A percentile compares a stretch with the other conserved stretches of the same genome.
These are phyloP conservation scores for Apamea crenata DNA, from an alignment of 2,888 invertebrate species.

Conservation along the genomic window DNA sequence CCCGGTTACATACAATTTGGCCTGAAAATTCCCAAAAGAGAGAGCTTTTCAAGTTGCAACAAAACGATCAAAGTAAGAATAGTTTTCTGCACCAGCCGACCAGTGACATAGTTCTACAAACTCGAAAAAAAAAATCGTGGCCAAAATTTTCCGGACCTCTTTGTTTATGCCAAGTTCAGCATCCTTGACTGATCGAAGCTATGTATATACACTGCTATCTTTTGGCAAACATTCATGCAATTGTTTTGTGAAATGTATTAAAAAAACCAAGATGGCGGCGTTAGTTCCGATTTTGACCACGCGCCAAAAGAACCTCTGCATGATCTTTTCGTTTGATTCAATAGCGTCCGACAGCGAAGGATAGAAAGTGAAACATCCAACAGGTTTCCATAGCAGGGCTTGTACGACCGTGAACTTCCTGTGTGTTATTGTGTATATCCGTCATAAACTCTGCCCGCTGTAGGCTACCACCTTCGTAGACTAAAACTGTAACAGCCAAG, in stretches of 20 bases:
- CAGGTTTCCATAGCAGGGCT: constrained; percentile 71
- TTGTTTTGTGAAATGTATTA: neutral
- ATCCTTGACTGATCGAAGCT: neutral
- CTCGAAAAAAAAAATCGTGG: neutral
- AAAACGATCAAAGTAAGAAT: neutral
- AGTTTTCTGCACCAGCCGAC: neutral
- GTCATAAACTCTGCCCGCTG: constrained; percentile 63
- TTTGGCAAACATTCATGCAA: neutral
- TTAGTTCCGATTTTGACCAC: neutral
- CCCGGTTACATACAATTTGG: too few relatives aligned
- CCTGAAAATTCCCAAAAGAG: neutral
- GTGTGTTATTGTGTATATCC: constrained; percentile 72
- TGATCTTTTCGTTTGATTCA: constrained; percentile 25
- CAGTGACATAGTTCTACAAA: neutral
- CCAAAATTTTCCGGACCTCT: neutral
- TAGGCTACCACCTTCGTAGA: constrained; percentile 57
- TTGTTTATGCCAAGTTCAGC: neutral
- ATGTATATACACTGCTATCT: neutral
- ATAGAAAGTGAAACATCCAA: constrained; percentile 76
- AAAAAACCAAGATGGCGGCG: neutral
- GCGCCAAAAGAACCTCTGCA: neutral
- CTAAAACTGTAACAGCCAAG: constrained; percentile 26
- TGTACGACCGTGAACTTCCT: constrained; percentile 85
- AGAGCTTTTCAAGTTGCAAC: neutral
- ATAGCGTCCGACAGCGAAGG: constrained; percentile 48